Conservation (phyloP, 92 coral and sea anemone genomes). For the Hydrozoanthus gracilis region DNA sequence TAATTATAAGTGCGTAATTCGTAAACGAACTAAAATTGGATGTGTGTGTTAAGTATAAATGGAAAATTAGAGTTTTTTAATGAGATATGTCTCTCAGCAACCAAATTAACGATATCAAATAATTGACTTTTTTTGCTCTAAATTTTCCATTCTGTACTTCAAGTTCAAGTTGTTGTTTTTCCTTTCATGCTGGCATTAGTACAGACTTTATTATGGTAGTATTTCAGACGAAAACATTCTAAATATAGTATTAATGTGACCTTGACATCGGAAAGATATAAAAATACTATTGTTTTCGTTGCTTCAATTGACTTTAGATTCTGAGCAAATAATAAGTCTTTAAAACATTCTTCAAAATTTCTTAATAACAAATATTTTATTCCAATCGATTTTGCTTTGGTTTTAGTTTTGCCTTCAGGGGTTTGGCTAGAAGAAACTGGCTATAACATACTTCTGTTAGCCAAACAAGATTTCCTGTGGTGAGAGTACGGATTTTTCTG, state of each 20-base stretch:
- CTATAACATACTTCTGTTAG: slow-evolving; percentile 6
- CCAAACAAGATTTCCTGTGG: slow-evolving; percentile 9
- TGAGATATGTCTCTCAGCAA: slow-evolving; percentile 8
- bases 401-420: slow-evolving; percentile 1
- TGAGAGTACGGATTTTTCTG: slow-evolving; percentile 8
- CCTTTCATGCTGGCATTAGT: neutral
- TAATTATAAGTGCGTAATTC: slow-evolving; percentile 6
- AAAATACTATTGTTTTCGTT: slow-evolving; percentile 5
- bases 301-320: slow-evolving; percentile 6
- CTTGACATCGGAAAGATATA: slow-evolving; percentile 2
- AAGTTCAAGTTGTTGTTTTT: slow-evolving; percentile 6
- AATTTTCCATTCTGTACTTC: slow-evolving; percentile 6
- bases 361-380: slow-evolving; percentile 3
- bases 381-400: slow-evolving; percentile 8
- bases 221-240: slow-evolving; percentile 6
- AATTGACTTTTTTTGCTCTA: slow-evolving; percentile 6
- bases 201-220: slow-evolving; percentile 6
- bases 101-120: neutral
- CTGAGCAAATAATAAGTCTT: neutral
- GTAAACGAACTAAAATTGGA: slow-evolving; percentile 6
- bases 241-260: slow-evolving; percentile 5
- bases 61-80: slow-evolving; percentile 5
- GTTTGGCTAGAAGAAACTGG: slow-evolving; percentile 9
- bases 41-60: slow-evolving; percentile 6
- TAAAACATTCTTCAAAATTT: slow-evolving; percentile 4